Conservation (phyloP, 2,113 vertebrate genomes). For the Gymnarchus niloticus region DNA sequence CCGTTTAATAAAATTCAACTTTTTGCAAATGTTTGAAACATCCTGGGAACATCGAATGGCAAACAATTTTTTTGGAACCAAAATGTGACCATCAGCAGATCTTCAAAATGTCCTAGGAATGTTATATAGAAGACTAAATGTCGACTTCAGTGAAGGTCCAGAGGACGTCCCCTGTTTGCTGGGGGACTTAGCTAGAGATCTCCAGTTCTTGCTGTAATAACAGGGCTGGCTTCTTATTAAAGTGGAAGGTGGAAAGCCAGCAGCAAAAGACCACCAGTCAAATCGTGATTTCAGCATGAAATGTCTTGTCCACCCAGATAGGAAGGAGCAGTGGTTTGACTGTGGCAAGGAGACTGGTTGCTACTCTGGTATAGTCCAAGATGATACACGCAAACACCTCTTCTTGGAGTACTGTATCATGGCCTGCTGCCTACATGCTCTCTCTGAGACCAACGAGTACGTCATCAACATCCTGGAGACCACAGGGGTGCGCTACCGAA, state of each 20-base stretch:
- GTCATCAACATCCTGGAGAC: slow-evolving; percentile 69
- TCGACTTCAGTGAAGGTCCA: too few relatives aligned
- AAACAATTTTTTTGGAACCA: too few relatives aligned
- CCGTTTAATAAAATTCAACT: too few relatives aligned
- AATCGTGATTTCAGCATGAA: slow-evolving; percentile 70
- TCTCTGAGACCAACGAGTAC: slow-evolving; percentile 74
- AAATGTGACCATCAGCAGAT: too few relatives aligned
- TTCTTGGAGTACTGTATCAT: slow-evolving; percentile 81
- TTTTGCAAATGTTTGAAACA: too few relatives aligned
- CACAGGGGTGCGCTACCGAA: slow-evolving; percentile 81
- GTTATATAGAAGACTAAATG: too few relatives aligned
- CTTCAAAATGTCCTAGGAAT: too few relatives aligned
- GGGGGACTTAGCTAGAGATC: background rate
- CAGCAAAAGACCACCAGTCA: slow-evolving; percentile 51
- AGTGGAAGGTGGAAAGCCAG: slow-evolving; percentile 73
- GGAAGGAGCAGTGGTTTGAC: slow-evolving; percentile 79
- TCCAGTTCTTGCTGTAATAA: background rate
- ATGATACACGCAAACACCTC: slow-evolving; percentile 80
- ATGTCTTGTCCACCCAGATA: slow-evolving; percentile 65
- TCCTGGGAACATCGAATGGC: too few relatives aligned
- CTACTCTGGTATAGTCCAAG: slow-evolving; percentile 80
- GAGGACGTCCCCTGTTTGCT: too few relatives aligned
- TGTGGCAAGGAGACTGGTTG: slow-evolving; percentile 78
- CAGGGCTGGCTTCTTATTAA: background rate
- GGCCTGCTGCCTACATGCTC: slow-evolving; percentile 77